Base-by-base conservation (phyloP, 2,113 vertebrate genomes). In the Pan paniscus region DNA sequence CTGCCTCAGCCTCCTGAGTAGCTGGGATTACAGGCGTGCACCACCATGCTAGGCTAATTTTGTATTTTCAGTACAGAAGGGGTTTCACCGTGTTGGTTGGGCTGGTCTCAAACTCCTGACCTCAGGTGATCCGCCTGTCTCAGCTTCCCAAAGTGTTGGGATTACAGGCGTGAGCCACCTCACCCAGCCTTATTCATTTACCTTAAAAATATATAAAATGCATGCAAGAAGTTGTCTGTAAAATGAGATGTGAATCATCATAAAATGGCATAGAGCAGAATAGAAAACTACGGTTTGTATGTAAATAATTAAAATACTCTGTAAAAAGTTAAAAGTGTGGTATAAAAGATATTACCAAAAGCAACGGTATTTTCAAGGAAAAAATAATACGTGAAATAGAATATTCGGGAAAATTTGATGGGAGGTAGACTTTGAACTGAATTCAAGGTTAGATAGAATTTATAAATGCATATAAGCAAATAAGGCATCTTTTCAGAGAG, bases 231-330 rank as follows among this genome's bases (percentile, higher is more conserved):
- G 3, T 46, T 93, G 17, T 91, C 7, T 30, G 67, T 86, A 89
- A 52, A 81, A 72, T 89, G 25, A 88, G 78, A 64, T 59, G 6
- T 73, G 35, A 55, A 79, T 93, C 22, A 11, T 12, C 16, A 8
- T 91, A 64, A 95, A 72, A 9, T 87, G 43, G 13, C 40, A 75
- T 61, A 40, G 13, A 25, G 23, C 43, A 27, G 12, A 57, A 68
- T 68, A 76, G 22, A 13, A 23, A 95, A 95, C 79, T 84, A 8
- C n/a, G 6, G 8, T 57, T 93, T 84, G 2, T 55, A 48, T 89
- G 88, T 88, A 72, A 84, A 89, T 92, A 27, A 86, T n/a, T 93
- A 78, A 64, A 93, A 72, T 68, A 11, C 30, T 68, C 20, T 93
- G 5, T 76, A 57, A 57, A 90, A n/a, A 64, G 16, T 23, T 35